Evolutionary conservation across 2,797 vertebrate species (phyloP).

Genomic region (Phrynocephalus forsythii): DNA sequence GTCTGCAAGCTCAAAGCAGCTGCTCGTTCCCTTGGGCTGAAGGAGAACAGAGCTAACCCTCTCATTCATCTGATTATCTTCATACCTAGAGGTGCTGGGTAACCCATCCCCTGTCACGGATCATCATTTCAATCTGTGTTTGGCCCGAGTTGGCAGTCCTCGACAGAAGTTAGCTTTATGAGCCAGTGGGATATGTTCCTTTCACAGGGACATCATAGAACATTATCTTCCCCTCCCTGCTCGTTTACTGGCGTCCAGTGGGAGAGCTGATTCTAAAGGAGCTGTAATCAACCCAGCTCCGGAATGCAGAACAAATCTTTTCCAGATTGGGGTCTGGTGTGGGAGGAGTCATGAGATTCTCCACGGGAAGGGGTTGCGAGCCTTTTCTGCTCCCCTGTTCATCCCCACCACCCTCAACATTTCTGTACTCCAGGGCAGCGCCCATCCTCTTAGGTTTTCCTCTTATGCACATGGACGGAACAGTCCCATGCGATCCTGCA

Average conservation of each 20-base stretch:
- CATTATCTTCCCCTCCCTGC: not conserved
- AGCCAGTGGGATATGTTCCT: not conserved
- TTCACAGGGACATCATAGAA: not conserved
- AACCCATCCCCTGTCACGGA: conserved; percentile 9
- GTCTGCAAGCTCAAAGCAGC: conserved; percentile 28
- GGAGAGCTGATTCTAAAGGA: conserved; percentile 42
- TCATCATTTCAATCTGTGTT: not conserved
- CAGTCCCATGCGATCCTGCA: not conserved
- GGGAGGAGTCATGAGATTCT: conserved; percentile 32
- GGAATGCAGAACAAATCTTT: conserved; percentile 81
- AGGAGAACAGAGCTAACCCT: not conserved
- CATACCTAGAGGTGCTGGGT: not conserved
- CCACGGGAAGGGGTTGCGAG: accelerated
- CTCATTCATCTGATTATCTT: not conserved
- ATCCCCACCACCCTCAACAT: conserved; percentile 34
- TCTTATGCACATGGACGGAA: conserved; percentile 39
- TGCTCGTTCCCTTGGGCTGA: conserved; percentile 3
- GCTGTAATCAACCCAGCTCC: conserved; percentile 44
- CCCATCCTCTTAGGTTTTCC: not conserved
- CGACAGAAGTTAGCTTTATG: not conserved
- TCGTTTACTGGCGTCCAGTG: conserved; percentile 19
- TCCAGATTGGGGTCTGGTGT: conserved; percentile 70
- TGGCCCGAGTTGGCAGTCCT: not conserved
- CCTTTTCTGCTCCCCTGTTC: conserved; percentile 24
- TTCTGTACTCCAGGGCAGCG: not conserved